Percentiles rank a stretch among this genome's conserved stretches.
phyloP scores from a whole-genome alignment of 2,113 vertebrate species.

The Zosterops pallidus region DNA sequence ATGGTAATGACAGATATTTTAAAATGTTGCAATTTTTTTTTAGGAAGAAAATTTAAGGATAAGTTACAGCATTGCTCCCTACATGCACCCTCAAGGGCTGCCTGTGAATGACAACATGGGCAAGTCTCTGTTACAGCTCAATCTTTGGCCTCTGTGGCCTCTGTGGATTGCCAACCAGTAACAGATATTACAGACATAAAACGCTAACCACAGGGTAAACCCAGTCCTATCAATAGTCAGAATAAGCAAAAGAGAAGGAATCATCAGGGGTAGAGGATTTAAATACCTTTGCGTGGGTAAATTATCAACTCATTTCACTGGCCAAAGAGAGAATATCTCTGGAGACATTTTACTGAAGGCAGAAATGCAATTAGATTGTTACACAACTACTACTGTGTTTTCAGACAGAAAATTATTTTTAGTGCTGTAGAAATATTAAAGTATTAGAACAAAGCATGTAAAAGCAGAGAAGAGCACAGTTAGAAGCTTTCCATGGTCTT shows the following conservation, averaged over 20 bases:
- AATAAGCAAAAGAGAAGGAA: constrained; percentile 31
- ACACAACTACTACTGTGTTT: constrained; percentile 27
- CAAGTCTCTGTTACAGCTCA: neutral
- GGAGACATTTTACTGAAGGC: constrained; percentile 28
- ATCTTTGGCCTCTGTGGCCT: neutral
- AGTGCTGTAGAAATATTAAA: constrained; percentile 2
- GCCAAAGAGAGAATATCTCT: constrained; percentile 27
- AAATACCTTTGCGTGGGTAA: constrained; percentile 42
- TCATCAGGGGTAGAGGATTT: constrained; percentile 31
- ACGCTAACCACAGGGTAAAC: neutral
- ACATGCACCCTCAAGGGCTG: neutral
- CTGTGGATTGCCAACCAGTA: neutral
- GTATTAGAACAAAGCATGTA: neutral
- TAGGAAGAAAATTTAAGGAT: neutral
- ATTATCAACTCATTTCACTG: constrained; percentile 48
- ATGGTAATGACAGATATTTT: neutral
- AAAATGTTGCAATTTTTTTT: neutral
- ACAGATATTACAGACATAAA: neutral
- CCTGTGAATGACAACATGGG: neutral
- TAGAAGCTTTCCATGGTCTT: neutral
- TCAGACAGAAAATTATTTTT: constrained; percentile 16
- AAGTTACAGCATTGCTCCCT: neutral
- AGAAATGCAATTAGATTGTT: constrained; percentile 53
- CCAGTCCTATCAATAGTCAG: neutral
- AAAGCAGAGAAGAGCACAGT: neutral